Percentiles rank a stretch among this genome's conserved stretches.
Conservation (phyloP, 2,113 vertebrate species). For the Notiomystis cincta region DNA sequence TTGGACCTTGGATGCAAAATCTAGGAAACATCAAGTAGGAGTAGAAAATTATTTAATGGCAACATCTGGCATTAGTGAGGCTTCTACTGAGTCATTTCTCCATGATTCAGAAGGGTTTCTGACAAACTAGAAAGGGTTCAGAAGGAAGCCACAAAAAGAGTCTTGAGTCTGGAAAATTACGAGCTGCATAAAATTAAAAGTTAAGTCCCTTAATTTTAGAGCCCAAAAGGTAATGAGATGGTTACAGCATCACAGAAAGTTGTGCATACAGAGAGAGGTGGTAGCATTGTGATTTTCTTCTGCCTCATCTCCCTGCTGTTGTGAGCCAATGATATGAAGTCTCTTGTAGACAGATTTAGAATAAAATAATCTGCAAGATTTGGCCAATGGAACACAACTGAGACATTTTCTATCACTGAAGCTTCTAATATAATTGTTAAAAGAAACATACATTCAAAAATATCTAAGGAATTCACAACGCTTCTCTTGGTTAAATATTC, state of each 20-base stretch:
- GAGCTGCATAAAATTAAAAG: background rate
- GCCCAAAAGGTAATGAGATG: background rate
- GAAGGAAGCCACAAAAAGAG: background rate
- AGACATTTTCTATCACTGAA: background rate
- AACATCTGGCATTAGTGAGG: conserved; percentile 23
- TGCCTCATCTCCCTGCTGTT: background rate
- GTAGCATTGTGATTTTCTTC: background rate
- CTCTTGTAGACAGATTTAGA: background rate
- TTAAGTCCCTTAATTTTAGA: background rate
- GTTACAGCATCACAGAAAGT: background rate
- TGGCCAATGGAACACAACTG: background rate
- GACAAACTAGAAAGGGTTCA: background rate
- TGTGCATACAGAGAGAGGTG: background rate
- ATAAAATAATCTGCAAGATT: background rate
- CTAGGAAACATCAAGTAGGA: conserved; percentile 19
- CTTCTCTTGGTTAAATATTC: background rate
- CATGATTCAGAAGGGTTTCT: conserved; percentile 29
- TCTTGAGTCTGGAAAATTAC: background rate
- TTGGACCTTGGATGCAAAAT: background rate
- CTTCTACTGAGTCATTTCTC: conserved; percentile 26
- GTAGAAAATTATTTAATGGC: conserved; percentile 32
- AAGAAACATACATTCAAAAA: background rate
- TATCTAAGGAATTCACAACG: background rate
- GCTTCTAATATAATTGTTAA: background rate
- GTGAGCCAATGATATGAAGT: background rate